These are phyloP conservation scores for Ceratotherium simum DNA, from an alignment of 2,113 vertebrate genomes.

Conservation along the genomic window DNA sequence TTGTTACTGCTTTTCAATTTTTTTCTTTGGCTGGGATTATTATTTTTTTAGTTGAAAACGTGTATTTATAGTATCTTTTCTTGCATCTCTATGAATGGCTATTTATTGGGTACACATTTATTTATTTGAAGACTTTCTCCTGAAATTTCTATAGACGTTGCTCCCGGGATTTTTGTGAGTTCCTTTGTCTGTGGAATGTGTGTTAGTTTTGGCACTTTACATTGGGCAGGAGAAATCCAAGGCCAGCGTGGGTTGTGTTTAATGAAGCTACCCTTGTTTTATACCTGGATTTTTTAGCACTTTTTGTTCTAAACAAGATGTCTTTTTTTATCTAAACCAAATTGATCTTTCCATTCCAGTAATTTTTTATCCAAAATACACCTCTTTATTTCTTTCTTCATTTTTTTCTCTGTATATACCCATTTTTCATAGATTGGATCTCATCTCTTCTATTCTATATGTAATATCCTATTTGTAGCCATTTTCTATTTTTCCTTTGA, in stretches of 20 bases:
- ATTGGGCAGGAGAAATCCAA: neutral
- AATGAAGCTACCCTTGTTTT: neutral
- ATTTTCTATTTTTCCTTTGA: conserved; percentile 7
- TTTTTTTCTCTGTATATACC: neutral
- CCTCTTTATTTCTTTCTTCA: neutral
- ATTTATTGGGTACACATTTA: neutral
- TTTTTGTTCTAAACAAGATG: neutral
- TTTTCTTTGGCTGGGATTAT: neutral
- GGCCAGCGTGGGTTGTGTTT: neutral
- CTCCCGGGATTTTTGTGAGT: neutral
- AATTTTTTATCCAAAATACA: neutral
- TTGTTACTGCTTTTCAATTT: neutral
- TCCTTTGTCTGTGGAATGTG: neutral
- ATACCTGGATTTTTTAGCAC: neutral
- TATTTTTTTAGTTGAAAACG: neutral
- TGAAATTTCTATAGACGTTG: neutral
- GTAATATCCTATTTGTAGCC: neutral
- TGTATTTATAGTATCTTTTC: neutral
- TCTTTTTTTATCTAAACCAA: neutral
- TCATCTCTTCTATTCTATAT: neutral
- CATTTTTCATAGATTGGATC: neutral
- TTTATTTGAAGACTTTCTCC: neutral
- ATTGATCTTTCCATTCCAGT: neutral
- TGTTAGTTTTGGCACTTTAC: conserved; percentile 32
- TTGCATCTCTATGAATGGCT: neutral